These are phyloP conservation scores for Calliopum simillimum DNA, from an alignment of 2,888 invertebrate genomes.

Conservation along the genomic window DNA sequence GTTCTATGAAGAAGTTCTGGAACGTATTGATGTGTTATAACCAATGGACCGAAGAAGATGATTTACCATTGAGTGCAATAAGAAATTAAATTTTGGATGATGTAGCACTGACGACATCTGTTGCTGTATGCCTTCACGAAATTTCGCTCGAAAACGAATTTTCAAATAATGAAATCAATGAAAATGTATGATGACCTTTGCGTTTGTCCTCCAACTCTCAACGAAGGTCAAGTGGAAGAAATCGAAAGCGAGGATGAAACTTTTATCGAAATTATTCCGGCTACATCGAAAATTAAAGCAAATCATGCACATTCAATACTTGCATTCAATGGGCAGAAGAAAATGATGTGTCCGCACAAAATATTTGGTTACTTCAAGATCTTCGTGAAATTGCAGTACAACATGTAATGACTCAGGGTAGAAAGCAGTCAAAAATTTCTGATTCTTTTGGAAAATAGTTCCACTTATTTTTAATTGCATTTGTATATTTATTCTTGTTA, in stretches of 20 bases:
- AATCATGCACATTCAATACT: too few relatives aligned
- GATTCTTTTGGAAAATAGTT: too few relatives aligned
- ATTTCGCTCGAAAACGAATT: background rate
- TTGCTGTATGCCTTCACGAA: conserved; percentile 13
- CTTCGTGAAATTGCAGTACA: too few relatives aligned
- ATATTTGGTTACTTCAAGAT: too few relatives aligned
- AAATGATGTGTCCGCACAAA: too few relatives aligned
- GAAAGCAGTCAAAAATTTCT: too few relatives aligned
- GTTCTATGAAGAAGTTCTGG: conserved; percentile 37
- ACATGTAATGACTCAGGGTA: too few relatives aligned
- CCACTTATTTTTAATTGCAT: too few relatives aligned
- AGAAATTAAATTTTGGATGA: conserved; percentile 31
- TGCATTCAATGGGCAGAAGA: too few relatives aligned
- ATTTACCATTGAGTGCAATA: conserved; percentile 34
- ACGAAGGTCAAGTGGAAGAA: conserved; percentile 4
- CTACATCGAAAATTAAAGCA: background rate
- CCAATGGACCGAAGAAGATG: background rate
- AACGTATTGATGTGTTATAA: conserved; percentile 31
- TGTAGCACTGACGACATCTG: background rate
- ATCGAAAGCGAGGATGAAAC: conserved; percentile 8
- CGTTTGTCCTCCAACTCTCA: conserved; percentile 8
- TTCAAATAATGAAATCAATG: conserved; percentile 15
- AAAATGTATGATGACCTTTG: background rate
- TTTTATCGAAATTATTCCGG: background rate
- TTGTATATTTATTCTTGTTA: too few relatives aligned